Percentiles rank a stretch among this genome's conserved stretches.
Evolutionary conservation across 2,113 vertebrate genomes (phyloP).

Genomic region (Psittacus erithacus): DNA sequence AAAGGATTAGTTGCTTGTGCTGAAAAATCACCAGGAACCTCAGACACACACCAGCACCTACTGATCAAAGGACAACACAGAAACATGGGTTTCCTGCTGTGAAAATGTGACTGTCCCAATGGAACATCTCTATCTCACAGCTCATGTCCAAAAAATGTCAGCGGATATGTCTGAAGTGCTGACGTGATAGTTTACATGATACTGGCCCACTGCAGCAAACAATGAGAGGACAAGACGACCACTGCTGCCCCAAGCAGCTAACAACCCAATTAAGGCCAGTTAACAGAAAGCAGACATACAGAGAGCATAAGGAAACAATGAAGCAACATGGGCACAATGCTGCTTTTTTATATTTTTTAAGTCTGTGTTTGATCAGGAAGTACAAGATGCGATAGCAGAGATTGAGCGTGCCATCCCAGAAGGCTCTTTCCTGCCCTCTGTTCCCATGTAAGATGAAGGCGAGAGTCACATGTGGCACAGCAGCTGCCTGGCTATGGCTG

Average conservation of each 20-base stretch:
- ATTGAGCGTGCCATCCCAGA: neutral
- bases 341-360: neutral
- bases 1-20: constrained; percentile 13
- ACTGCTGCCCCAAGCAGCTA: neutral
- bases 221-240: neutral
- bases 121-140: neutral
- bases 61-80: constrained; percentile 11
- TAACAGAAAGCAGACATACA: neutral
- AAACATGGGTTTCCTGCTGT: neutral
- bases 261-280: neutral
- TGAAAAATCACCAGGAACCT: constrained; percentile 21
- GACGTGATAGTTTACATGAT: neutral
- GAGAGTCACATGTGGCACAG: neutral
- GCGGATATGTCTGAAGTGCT: neutral
- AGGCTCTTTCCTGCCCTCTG: neutral
- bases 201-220: neutral
- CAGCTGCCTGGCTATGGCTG: neutral
- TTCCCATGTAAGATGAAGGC: neutral
- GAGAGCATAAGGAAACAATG: neutral
- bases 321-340: neutral
- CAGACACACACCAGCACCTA: constrained; percentile 21
- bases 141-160: neutral
- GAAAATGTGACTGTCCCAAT: neutral
- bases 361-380: neutral
- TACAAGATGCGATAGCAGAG: neutral